Evolutionary conservation across 1,140 invertebrate genomes (phyloP), one percentile per base, ranked within the genome.

Genomic region (Pseudoatta argentina): DNA sequence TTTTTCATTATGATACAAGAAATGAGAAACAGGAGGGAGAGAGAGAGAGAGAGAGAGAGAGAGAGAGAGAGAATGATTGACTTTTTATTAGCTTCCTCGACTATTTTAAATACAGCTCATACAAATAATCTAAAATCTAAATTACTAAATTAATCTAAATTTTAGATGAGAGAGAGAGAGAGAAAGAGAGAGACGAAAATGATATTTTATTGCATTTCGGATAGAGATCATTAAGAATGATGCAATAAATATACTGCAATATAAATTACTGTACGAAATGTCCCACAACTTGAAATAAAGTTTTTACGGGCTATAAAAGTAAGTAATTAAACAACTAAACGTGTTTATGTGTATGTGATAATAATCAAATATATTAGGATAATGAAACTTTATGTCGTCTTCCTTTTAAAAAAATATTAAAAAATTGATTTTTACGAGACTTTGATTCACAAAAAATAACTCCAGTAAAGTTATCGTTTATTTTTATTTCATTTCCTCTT

Each of bases 401-500:
- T 6, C 3, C 8, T 27, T 24, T 27, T 12, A 44, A 39, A 63
- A 64, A 61, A 21, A 27, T 24, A 48, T 10, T 27, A 64, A 24
- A 51, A 24, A 66, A n/a, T n/a, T 48, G 48, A 14, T 51, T 78
- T 16, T 24, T 44, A 30, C 34, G 24, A 55, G 51, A 72, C 10
- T 53, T 30, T 55, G 18, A 72, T 55, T 72, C 18, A 21, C 34
- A 39, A 57, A 10, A 14, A n/a, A 73, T 57, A 73, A 73, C 53
- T 8, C 12, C 55, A 24, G 3, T 57, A 7, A 10, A n/a, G 10
- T 55, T 72, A 24, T 57, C 34, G 5, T 21, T 44, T 57, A 67
- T 57, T 73, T 73, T 73, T 14, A 73, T 34, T 73, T 73, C 10
- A 39, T 57, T 57, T 67, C 10, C 18, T 39, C 24, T 39, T 12